A percentile compares a stretch with the other conserved stretches of the same genome.
Conservation (phyloP, 1,140 invertebrate genomes). For the Drosophila prosaltans region DNA sequence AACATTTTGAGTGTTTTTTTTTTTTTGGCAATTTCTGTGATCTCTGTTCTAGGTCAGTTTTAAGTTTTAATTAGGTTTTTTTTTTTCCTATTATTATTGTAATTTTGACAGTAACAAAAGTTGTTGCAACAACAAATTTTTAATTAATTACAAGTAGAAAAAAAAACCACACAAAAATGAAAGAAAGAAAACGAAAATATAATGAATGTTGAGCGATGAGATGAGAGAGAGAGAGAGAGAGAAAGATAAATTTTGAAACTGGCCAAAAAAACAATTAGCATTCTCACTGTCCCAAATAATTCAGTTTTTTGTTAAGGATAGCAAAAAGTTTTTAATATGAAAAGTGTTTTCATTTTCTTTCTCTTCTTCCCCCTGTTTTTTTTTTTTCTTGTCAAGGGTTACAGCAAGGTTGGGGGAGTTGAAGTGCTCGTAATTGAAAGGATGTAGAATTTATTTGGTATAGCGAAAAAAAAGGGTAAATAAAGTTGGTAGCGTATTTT, state of each 20-base stretch:
- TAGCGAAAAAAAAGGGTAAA: slow-evolving; percentile 1
- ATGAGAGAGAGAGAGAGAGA: neutral
- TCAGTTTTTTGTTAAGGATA: slow-evolving; percentile 61
- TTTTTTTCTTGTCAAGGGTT: too few relatives aligned
- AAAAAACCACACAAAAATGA: too few relatives aligned
- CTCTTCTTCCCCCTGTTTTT: neutral
- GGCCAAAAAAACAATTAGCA: slow-evolving; percentile 45
- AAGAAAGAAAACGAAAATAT: slow-evolving; percentile 19
- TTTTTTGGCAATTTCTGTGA: slow-evolving; percentile 32
- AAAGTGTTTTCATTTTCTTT: slow-evolving; percentile 57
- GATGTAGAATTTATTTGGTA: neutral
- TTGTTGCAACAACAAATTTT: slow-evolving; percentile 55
- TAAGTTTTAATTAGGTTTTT: slow-evolving; percentile 78
- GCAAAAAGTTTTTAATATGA: slow-evolving; percentile 71
- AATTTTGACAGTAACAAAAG: slow-evolving; percentile 64
- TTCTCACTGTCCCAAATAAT: slow-evolving; percentile 46
- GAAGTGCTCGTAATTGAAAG: neutral
- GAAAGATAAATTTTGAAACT: slow-evolving; percentile 36
- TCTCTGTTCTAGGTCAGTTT: slow-evolving; percentile 66
- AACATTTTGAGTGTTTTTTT: slow-evolving; percentile 43
- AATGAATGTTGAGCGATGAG: slow-evolving; percentile 22
- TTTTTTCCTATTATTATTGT: slow-evolving; percentile 53
- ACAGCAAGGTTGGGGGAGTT: too few relatives aligned
- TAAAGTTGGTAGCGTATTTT: neutral
- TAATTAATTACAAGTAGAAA: slow-evolving; percentile 75